Conservation (phyloP, 2,113 vertebrate species). For the Protobothrops mucrosquamatus region DNA sequence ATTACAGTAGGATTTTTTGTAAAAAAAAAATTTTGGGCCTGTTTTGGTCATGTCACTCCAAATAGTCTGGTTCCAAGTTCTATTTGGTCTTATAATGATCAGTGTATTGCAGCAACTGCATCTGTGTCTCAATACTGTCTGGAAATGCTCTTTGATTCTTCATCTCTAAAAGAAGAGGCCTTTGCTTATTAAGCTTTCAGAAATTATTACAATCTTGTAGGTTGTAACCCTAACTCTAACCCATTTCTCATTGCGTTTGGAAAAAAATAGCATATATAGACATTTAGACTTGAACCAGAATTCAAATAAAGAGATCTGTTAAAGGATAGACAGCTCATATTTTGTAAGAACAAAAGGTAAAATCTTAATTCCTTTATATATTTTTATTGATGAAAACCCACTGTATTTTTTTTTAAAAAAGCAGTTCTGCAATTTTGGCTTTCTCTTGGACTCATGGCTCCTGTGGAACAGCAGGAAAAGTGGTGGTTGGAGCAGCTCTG, state of each 20-base stretch:
- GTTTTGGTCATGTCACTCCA: neutral
- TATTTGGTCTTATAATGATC: neutral
- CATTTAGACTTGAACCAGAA: constrained; percentile 9
- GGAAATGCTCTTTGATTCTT: constrained; percentile 27
- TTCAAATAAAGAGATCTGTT: constrained; percentile 42
- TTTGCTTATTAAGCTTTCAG: constrained; percentile 23
- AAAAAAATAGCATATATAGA: constrained; percentile 36
- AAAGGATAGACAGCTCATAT: neutral
- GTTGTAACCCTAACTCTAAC: neutral
- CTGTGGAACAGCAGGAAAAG: neutral
- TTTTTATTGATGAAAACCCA: constrained; percentile 12
- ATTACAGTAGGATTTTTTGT: too few species aligned
- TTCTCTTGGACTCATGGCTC: neutral
- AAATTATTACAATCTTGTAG: constrained; percentile 30
- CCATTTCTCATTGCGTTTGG: constrained; percentile 5
- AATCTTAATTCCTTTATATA: neutral
- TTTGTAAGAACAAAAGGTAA: constrained; percentile 14
- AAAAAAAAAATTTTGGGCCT: neutral
- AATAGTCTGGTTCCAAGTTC: neutral
- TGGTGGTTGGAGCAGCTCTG: neutral
- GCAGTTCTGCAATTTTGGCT: neutral
- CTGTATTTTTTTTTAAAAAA: neutral
- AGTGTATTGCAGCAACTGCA: neutral
- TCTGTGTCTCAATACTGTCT: neutral
- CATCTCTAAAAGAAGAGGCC: neutral